Evolutionary conservation across 2,113 vertebrate genomes (phyloP), one percentile per base, ranked within the genome.

Genomic region (Piaya cayana): DNA sequence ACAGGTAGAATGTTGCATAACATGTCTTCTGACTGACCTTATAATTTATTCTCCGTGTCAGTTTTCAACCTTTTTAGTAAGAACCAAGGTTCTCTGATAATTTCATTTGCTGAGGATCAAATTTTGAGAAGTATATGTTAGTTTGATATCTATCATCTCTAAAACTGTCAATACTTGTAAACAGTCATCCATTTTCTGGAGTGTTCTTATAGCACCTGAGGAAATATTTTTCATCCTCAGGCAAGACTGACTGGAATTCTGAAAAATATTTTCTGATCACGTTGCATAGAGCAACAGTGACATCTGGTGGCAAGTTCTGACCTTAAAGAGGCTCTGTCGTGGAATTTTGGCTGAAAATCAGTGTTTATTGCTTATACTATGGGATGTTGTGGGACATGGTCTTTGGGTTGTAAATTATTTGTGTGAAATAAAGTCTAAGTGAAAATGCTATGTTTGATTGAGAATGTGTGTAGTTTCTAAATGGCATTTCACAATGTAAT

Each of bases 1-100:
- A 58, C 98, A 99, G 98, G 99, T 99, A 98, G 77, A 72, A 42
- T 27, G 14, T 12, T 76, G 20, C 26, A 43, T 64, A 16, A 9
- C 9, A 15, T 16, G 7, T 65, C 27, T 55, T 63, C 47, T 64
- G 42, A 7, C 18, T 74, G 22, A 53, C 30, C 13, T 55, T 91
- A 60, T 8, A 77, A 23, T 58, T 49, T 12, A 36, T 49, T 92
- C 34, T 10, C 39, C 26, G 2, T 65, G 59, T 55, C 29, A 22
- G 9, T 70, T 86, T 95, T 78, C 39, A 79, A 65, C 25, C 17
- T 12, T 68, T 71, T 82, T 39, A 79, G 9, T 87, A 69, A 74
- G 39, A 87, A 47, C 6, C 4, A 47, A 47, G 7, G 4, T 82
- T 76, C 27, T 72, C 15, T 22, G 42, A 8, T 29, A 64, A 39